Base-by-base conservation (phyloP, 2,113 vertebrate species). In the Mus pahari region DNA sequence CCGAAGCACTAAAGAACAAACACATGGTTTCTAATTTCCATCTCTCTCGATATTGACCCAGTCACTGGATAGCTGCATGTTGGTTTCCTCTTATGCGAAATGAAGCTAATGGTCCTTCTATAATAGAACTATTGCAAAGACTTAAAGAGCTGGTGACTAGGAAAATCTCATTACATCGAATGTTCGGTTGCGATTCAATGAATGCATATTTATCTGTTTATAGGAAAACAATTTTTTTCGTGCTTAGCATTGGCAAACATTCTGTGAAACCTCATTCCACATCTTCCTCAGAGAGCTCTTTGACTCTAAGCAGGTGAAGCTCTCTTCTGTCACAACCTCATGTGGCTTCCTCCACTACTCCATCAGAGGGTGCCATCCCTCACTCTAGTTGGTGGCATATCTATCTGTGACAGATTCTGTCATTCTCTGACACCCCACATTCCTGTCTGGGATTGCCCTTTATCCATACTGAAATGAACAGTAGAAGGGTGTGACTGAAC, bases 51-150 rank as follows among this genome's bases (percentile, higher is more conserved):
- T 79, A 79, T 74, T 89, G 45, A 92, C 19, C 64, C 19, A 62
- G 33, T n/a, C 39, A 92, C 12, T 86, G 10, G 53, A n/a, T 81
- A 94, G 14, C 68, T 79, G 19, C 77, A 36, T 87, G 39, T 95
- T 60, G 48, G 19, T 33, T 96, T 84, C 84, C 42, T 75, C 20
- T 53, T 94, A 68, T 78, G 42, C 89, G 87, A 82, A 89, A 68
- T 82, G 48, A 96, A 28, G 33, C 39, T 93, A 93, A 55, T 10
- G 62, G 58, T 50, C 11, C 36, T 89, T 71, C 84, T 24, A 58
- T 68, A 36, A 81, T 7, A 83, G 10, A 12, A 86, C 31, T 26
- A 55, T n/a, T 26, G 22, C 33, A 88, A 90, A 95, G 55, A 88
- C 62, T 53, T 17, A 83, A 89, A 91, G n/a, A 90, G 26, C 20